Percentiles rank a stretch among this genome's conserved stretches.
phyloP scores from a whole-genome alignment of 2,888 invertebrate species.

The Diaprepes abbreviatus region DNA sequence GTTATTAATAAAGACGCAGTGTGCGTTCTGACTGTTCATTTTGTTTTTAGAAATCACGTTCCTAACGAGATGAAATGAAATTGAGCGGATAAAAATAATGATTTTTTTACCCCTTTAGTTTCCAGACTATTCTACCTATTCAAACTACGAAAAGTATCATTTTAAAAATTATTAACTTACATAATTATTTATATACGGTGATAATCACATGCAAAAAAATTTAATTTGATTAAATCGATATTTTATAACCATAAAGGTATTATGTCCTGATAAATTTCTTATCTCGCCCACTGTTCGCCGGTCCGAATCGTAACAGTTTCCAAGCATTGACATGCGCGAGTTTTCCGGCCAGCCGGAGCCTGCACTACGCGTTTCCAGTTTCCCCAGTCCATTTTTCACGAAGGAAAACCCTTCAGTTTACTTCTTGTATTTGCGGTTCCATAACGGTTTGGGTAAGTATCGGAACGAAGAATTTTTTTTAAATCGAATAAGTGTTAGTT shows the following conservation, averaged over 20 bases:
- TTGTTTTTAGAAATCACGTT: no score
- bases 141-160: no score
- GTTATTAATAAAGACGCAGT: no score
- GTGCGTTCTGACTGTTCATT: no score
- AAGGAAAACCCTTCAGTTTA: conserved; percentile 35
- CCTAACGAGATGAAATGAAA: no score
- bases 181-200: no score
- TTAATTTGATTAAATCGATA: neutral
- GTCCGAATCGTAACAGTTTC: conserved; percentile 37
- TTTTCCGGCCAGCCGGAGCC: conserved; percentile 32
- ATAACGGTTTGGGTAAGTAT: conserved; percentile 30
- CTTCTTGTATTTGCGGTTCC: conserved; percentile 27
- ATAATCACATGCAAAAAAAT: no score
- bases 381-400: conserved; percentile 25
- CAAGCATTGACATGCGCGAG: conserved; percentile 37
- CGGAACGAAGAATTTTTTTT: neutral
- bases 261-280: conserved; percentile 8
- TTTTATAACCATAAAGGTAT: neutral
- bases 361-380: conserved; percentile 32
- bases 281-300: conserved; percentile 30
- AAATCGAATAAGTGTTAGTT: neutral
- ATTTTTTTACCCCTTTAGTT: no score
- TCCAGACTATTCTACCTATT: no score
- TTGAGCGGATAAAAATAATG: no score
- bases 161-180: no score